A percentile compares a stretch with the other conserved stretches of the same genome.
These are phyloP conservation scores for Serranus cabrilla DNA, from an alignment of 2,797 vertebrate species.

Conservation along the genomic window DNA sequence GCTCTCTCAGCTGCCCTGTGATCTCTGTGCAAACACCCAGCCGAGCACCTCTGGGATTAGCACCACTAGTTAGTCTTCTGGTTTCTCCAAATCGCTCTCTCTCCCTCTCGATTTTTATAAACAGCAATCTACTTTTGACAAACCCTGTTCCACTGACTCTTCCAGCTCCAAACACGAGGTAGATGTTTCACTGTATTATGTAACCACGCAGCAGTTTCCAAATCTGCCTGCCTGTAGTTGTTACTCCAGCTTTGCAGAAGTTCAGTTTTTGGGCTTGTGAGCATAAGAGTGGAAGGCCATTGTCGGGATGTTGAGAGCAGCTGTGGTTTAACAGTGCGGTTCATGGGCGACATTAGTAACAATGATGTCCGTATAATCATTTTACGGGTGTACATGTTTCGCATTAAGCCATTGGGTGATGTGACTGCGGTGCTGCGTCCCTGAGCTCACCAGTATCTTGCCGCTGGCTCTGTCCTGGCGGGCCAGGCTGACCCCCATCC, in stretches of 20 bases:
- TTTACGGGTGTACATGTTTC: slow-evolving; percentile 60
- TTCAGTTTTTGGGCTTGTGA: slow-evolving; percentile 19
- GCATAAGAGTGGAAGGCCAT: slow-evolving; percentile 24
- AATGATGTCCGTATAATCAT: slow-evolving; percentile 73
- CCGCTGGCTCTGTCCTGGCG: slow-evolving; percentile 91
- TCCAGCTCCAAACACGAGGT: slow-evolving; percentile 53
- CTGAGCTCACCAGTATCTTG: slow-evolving; percentile 91
- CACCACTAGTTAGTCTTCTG: slow-evolving; percentile 45
- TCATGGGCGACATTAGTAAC: slow-evolving; percentile 66
- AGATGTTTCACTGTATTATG: slow-evolving; percentile 64
- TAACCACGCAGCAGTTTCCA: slow-evolving; percentile 55
- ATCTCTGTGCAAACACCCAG: slow-evolving; percentile 75
- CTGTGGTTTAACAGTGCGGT: slow-evolving; percentile 74
- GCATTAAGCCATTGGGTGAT: slow-evolving; percentile 53
- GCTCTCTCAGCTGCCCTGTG: slow-evolving; percentile 69
- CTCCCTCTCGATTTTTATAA: slow-evolving; percentile 27
- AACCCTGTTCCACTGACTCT: slow-evolving; percentile 41
- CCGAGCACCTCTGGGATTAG: slow-evolving; percentile 61
- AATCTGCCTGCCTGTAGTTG: slow-evolving; percentile 40
- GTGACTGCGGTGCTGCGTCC: slow-evolving; percentile 10
- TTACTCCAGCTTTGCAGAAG: slow-evolving; percentile 28
- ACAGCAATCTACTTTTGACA: slow-evolving; percentile 54
- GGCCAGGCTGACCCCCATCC: slow-evolving; percentile 98
- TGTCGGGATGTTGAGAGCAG: slow-evolving; percentile 62
- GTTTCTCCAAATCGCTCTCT: slow-evolving; percentile 38